Conservation (phyloP, 2,113 vertebrate species). For the Synodontis membranacea region DNA sequence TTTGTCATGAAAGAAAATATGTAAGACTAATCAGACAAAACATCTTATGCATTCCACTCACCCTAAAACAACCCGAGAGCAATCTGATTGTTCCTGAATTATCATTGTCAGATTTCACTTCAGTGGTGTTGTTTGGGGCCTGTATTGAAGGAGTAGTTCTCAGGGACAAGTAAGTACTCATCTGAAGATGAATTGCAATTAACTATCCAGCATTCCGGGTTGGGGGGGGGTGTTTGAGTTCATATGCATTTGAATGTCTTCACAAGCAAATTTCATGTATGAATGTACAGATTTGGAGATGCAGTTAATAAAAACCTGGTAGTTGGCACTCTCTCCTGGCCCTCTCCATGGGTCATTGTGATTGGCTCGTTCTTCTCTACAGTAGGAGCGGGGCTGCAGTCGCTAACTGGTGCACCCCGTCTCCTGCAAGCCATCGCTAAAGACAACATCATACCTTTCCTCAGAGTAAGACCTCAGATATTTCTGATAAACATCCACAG, state of each 20-base stretch:
- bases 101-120: conserved; percentile 83
- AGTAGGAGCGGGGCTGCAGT: conserved; percentile 91
- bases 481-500: background rate
- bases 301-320: conserved; percentile 88
- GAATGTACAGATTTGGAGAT: conserved; percentile 81
- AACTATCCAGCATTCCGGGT: background rate
- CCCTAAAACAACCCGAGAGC: background rate
- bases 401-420: conserved; percentile 90
- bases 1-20: background rate
- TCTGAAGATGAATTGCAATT: background rate
- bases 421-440: conserved; percentile 96
- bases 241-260: background rate
- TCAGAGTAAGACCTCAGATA: conserved; percentile 74
- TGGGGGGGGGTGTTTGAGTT: no score
- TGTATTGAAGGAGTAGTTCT: conserved; percentile 96
- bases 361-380: conserved; percentile 98
- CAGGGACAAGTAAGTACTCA: conserved; percentile 87
- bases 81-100: conserved; percentile 60
- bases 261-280: background rate
- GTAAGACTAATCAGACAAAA: background rate
- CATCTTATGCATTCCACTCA: background rate
- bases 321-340: conserved; percentile 94
- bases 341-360: conserved; percentile 96
- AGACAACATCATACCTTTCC: conserved; percentile 96
- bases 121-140: conserved; percentile 91